phyloP scores from a whole-genome alignment of 2,113 vertebrate species.

The Syrmaticus mikado region DNA sequence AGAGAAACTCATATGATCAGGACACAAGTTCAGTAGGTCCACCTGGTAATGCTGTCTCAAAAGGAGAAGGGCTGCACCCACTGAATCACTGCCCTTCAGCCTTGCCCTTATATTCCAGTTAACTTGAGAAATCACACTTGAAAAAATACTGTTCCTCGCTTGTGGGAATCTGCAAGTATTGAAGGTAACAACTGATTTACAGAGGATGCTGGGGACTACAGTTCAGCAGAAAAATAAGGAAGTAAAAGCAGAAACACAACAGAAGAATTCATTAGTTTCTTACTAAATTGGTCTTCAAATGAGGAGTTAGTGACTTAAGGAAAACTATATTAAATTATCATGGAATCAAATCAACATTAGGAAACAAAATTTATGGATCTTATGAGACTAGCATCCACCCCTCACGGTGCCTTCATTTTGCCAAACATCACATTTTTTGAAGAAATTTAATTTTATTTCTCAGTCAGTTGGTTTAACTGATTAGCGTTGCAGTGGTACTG shows the following conservation, averaged over 20 bases:
- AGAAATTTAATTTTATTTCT: not conserved
- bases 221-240: not conserved
- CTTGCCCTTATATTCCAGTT: not conserved
- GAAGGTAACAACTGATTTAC: not conserved
- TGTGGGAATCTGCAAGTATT: not conserved
- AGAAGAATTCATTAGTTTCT: not conserved
- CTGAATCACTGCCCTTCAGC: not conserved
- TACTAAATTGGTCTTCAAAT: not conserved
- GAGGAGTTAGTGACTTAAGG: not conserved
- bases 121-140: not conserved
- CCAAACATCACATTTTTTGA: not conserved
- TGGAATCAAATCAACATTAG: not conserved
- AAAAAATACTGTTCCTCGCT: not conserved
- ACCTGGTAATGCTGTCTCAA: not conserved
- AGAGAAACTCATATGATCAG: not conserved
- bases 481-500: not conserved
- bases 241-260: not conserved
- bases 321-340: not conserved
- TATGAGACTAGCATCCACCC: not conserved
- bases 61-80: not conserved
- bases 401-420: not conserved
- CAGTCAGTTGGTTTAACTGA: not conserved
- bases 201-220: not conserved
- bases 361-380: not conserved
- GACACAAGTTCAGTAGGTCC: not conserved